phyloP scores from a whole-genome alignment of 2,113 vertebrate species.

The Caloenas nicobarica region DNA sequence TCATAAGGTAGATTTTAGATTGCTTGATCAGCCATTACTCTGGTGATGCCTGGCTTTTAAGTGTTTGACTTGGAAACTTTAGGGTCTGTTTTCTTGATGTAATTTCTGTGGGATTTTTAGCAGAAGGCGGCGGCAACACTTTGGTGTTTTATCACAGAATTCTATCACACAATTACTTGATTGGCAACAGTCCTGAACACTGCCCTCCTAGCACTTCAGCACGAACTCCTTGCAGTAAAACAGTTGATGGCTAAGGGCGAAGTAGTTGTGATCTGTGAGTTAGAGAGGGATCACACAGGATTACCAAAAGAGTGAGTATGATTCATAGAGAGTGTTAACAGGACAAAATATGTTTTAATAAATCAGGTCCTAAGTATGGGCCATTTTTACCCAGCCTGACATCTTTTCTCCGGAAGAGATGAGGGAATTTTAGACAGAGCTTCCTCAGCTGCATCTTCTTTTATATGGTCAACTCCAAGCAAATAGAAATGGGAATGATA shows the following conservation, averaged over 20 bases:
- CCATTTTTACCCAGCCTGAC: background rate
- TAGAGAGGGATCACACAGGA: background rate
- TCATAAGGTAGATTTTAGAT: background rate
- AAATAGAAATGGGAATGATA: background rate
- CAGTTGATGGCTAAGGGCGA: background rate
- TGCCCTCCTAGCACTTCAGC: background rate
- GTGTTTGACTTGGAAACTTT: background rate
- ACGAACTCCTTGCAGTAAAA: background rate
- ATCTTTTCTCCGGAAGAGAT: background rate
- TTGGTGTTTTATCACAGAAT: background rate
- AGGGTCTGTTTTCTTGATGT: background rate
- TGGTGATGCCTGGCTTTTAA: background rate
- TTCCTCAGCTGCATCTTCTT: background rate
- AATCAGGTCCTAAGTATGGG: background rate
- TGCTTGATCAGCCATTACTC: background rate
- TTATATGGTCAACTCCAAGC: background rate
- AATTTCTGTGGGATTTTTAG: background rate
- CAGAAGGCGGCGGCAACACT: background rate
- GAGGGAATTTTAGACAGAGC: background rate
- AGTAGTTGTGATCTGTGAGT: background rate
- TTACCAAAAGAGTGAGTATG: background rate
- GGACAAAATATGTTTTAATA: background rate
- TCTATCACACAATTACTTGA: background rate
- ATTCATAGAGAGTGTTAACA: background rate
- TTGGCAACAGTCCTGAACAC: background rate